Base-by-base conservation (phyloP, 2,113 vertebrate species). In the Solea solea region DNA sequence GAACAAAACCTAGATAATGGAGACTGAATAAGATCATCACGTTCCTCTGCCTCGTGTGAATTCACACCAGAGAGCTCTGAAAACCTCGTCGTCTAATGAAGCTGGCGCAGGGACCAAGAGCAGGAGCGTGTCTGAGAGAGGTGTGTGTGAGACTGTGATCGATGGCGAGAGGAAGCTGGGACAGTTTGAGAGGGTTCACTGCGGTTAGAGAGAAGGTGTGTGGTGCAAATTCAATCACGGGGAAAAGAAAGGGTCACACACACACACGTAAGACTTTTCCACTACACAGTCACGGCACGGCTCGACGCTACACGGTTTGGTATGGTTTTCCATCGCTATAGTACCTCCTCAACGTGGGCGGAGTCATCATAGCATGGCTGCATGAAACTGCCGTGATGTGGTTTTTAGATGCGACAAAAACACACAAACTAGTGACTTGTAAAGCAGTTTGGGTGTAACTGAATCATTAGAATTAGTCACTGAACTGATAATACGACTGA, bases 21-120 rank as follows among this genome's bases (percentile, higher is more conserved):
- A 49, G 54, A 46, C 73, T 69, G 74, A 88, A 77, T 82, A 84
- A 89, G 80, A 62, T 77, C 72, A 70, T 75, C 76, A 78, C 63
- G 52, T 75, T 68, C 39, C 15, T 51, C 67, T 72, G 75, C 72
- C 84, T 81, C 53, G 52, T 73, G 82, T 84, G 83, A 59, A 71
- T 85, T 88, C 58, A 58, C 49, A 49, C 41, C 56, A 5, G 21
- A 70, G 68, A 64, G 44, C 49, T 54, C 54, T 27, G 74, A 76
- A 76, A 80, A 78, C 68, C 78, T 69, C 21, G 76, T 68, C 21
- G 9, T 15, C 71, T 82, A 64, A 83, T 80, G 67, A 85, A 86
- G 68, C 60, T 39, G 67, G 60, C 61, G 51, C 21, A 1, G 57
- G 13, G 44, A 59, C 42, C 5, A 9, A 41, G 71, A 72, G 15